phyloP scores from a whole-genome alignment of 2,888 invertebrate species.

The Trissolcus brochymenae region DNA sequence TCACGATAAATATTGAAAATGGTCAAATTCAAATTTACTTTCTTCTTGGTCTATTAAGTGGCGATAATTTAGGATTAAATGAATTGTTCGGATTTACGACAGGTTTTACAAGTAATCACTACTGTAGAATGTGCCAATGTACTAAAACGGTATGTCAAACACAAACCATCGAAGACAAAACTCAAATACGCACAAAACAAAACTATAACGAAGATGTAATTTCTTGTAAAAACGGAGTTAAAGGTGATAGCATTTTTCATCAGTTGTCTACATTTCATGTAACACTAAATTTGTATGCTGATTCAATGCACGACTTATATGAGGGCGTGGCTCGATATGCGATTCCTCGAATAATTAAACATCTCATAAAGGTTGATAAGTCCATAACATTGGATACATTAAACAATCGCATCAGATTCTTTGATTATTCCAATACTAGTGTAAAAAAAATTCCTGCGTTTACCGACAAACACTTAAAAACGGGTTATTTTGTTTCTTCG shows the following conservation, averaged over 20 bases:
- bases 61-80: conserved; percentile 58
- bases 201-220: conserved; percentile 50
- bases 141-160: conserved; percentile 9
- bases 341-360: neutral
- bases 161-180: conserved; percentile 35
- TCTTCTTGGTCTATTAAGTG: conserved; percentile 40
- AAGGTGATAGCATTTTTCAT: conserved; percentile 32
- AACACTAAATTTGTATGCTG: neutral
- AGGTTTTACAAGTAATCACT: conserved; percentile 50
- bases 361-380: conserved; percentile 20
- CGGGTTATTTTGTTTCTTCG: conserved; percentile 30
- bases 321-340: neutral
- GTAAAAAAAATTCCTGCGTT: conserved; percentile 27
- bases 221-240: conserved; percentile 11
- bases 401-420: conserved; percentile 39
- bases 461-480: conserved; percentile 36
- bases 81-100: conserved; percentile 51
- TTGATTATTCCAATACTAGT: conserved; percentile 18
- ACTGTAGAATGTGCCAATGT: conserved; percentile 30
- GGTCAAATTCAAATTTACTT: conserved; percentile 10
- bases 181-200: conserved; percentile 26
- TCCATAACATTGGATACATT: conserved; percentile 13
- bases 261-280: conserved; percentile 1
- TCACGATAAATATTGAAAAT: neutral
- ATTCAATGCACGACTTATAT: neutral